Percentiles rank a stretch among this genome's conserved stretches.
These are phyloP conservation scores for Polia nebulosa DNA, from an alignment of 2,888 invertebrate species.

Conservation along the genomic window DNA sequence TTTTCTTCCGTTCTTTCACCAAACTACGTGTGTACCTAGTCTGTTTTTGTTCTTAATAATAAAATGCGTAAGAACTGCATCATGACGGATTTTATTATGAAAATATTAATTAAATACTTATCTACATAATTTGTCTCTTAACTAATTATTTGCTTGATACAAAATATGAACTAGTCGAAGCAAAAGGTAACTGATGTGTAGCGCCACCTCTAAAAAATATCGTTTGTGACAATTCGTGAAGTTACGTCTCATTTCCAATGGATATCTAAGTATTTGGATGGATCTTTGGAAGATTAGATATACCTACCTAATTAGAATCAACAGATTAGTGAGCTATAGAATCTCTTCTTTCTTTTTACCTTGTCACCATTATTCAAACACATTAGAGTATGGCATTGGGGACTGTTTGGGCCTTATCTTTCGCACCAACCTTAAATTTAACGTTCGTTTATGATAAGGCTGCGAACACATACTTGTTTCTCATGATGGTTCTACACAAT, in stretches of 20 bases:
- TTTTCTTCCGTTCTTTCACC: slow-evolving; percentile 13
- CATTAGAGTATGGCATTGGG: not conserved
- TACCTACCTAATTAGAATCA: not conserved
- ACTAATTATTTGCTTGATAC: slow-evolving; percentile 71
- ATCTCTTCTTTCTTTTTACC: not conserved
- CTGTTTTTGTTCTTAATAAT: slow-evolving; percentile 17
- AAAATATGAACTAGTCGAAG: slow-evolving; percentile 58
- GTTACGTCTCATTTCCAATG: not conserved
- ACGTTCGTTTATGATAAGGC: no score
- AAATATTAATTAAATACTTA: slow-evolving; percentile 65
- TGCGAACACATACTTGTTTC: no score
- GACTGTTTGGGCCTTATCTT: not conserved
- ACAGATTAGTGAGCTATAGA: not conserved
- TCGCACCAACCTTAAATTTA: not conserved
- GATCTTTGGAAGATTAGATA: slow-evolving; percentile 10
- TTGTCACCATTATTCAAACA: not conserved
- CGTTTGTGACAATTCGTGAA: not conserved
- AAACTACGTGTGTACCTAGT: slow-evolving; percentile 26
- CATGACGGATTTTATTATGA: slow-evolving; percentile 54
- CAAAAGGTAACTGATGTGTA: slow-evolving; percentile 25
- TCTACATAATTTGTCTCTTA: slow-evolving; percentile 56
- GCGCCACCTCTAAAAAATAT: slow-evolving; percentile 1
- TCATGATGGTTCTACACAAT: not conserved
- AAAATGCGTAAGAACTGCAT: slow-evolving; percentile 27
- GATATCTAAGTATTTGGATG: slow-evolving; percentile 12